A percentile compares a stretch with the other conserved stretches of the same genome.
Evolutionary conservation across 2,113 vertebrate genomes (phyloP).

Genomic region (Eulacestoma nigropectus): DNA sequence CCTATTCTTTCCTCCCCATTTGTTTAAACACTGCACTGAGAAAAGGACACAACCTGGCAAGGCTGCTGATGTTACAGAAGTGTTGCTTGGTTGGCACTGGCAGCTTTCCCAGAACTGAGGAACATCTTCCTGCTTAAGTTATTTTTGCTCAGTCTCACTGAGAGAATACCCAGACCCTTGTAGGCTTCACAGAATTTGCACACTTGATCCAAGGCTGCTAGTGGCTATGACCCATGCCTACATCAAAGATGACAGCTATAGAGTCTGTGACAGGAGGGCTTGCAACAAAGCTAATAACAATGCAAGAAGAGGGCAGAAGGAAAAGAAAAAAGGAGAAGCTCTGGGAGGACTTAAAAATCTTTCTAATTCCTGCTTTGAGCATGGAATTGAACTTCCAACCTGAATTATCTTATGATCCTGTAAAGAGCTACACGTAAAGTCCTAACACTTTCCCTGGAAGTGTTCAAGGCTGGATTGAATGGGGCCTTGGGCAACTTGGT

Average conservation of each 20-base stretch:
- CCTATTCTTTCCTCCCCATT: background rate
- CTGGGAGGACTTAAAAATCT: background rate
- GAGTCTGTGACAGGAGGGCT: background rate
- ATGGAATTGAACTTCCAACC: background rate
- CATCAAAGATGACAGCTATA: background rate
- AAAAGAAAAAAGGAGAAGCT: background rate
- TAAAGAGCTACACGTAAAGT: background rate
- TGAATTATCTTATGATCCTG: background rate
- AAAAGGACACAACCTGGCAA: background rate
- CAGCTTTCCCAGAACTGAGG: background rate
- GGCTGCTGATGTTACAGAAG: background rate
- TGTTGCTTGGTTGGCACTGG: background rate
- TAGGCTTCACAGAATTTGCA: background rate
- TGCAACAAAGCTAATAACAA: background rate
- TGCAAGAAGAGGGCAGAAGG: background rate
- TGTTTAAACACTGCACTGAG: background rate
- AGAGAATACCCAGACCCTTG: background rate
- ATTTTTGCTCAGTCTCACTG: background rate
- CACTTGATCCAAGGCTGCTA: background rate
- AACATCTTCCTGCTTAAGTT: background rate
- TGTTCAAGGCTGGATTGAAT: background rate
- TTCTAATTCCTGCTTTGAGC: background rate
- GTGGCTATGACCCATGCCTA: background rate
- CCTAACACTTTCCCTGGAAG: background rate
- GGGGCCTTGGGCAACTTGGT: rapidly evolving